Percentiles rank a stretch among this genome's conserved stretches.
Evolutionary conservation across 2,888 invertebrate genomes (phyloP).

Genomic region (Homarus gammarus): DNA sequence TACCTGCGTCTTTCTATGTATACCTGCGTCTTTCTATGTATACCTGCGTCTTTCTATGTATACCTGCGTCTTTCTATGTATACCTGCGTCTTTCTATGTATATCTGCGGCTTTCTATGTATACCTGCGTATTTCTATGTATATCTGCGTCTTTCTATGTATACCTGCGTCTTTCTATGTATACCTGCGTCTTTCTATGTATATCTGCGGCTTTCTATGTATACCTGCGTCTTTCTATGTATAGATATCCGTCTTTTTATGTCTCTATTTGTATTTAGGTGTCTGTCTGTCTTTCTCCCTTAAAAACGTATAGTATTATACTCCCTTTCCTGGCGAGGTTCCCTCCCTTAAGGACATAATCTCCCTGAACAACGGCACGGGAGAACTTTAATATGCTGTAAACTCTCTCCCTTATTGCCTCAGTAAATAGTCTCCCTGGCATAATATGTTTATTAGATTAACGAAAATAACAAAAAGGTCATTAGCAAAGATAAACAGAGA

Average conservation of each 20-base stretch:
- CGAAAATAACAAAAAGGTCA: neutral
- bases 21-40: conserved; percentile 1
- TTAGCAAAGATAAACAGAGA: too few relatives aligned
- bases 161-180: neutral
- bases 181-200: neutral
- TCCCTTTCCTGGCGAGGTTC: too few relatives aligned
- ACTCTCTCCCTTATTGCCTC: too few relatives aligned
- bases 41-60: neutral
- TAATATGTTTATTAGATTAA: neutral
- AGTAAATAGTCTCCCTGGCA: too few relatives aligned
- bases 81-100: conserved; percentile 10
- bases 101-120: conserved; percentile 16
- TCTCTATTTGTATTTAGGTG: too few relatives aligned
- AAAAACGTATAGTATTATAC: too few relatives aligned
- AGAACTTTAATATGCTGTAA: too few relatives aligned
- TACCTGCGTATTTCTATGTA: neutral
- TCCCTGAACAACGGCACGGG: too few relatives aligned
- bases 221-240: too few relatives aligned
- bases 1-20: neutral
- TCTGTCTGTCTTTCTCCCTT: too few relatives aligned
- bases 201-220: neutral
- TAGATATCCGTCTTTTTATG: too few relatives aligned
- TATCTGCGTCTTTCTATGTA: neutral
- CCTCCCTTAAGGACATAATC: too few relatives aligned
- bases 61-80: neutral